Evolutionary conservation across 1,140 invertebrate genomes (phyloP), one percentile per base, ranked within the genome.

Genomic region (Eueides isabella): DNA sequence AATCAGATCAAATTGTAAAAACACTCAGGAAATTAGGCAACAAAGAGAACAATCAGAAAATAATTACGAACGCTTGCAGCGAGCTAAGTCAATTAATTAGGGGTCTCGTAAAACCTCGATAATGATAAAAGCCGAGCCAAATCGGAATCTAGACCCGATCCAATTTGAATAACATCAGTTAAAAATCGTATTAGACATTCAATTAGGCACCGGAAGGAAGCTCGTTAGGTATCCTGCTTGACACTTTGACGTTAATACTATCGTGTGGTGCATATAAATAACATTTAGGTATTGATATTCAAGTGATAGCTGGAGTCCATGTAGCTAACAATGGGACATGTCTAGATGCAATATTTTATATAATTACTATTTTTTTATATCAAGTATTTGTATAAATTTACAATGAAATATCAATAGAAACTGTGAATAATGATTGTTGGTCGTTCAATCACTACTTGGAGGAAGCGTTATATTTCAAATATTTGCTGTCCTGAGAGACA

Each of bases 81-180:
- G 61, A 64, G 30, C 61, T 72, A 69, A 76, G 72, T 67, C 70
- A 44, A 75, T 66, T 70, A 77, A 77, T 77, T 77, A 67, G 29
- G 29, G 28, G 33, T 19, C 35, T n/a, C 66, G 61, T 9, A 11
- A 26, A 38, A 35, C 55, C 67, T 48, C 67, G 55, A 29, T 76
- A 77, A 74, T 67, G 63, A 28, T 70, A 74, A 64, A 70, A 70
- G 62, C 72, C 38, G 41, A 65, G 55, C n/a, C 33, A 71, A 76
- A 73, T 68, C 69, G 63, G 72, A 78, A 82, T 82, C 80, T 75
- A 79, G 68, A 73, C 62, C 63, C 80, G 67, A 80, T 84, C 78
- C 74, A 62, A 88, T 88, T 88, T 84, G 80, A 88, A 88, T 86
- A 85, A 85, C 86, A 85, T 72, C 65, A 79, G 80, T 85, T n/a